Percentiles rank a stretch among this genome's conserved stretches.
Conservation (phyloP, 2,797 vertebrate species). For the Ammospiza maritima region DNA sequence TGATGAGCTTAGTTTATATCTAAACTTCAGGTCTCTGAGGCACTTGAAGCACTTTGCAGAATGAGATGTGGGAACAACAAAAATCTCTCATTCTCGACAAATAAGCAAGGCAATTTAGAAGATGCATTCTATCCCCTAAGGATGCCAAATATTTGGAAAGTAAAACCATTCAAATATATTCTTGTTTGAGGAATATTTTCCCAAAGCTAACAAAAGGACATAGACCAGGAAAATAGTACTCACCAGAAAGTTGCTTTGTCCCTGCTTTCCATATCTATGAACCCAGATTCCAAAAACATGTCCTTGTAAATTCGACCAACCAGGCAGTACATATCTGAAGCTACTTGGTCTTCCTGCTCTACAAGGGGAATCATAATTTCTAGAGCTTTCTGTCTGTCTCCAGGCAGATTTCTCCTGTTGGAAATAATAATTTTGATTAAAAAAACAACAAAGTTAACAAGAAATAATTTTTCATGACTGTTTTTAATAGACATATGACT, state of each 20-base stretch:
- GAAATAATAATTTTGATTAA: not conserved
- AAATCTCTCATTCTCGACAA: not conserved
- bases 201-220: not conserved
- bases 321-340: slow-evolving; percentile 97
- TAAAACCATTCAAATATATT: not conserved
- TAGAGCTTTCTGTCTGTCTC: slow-evolving; percentile 92
- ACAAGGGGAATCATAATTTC: slow-evolving; percentile 95
- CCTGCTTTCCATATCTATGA: slow-evolving; percentile 87
- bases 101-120: not conserved
- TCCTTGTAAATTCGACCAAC: slow-evolving; percentile 98
- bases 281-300: slow-evolving; percentile 94
- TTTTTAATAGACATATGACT: not conserved
- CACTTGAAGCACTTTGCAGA: not conserved
- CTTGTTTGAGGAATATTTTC: not conserved
- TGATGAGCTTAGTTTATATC: not conserved
- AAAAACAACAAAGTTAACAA: not conserved
- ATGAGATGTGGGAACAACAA: not conserved
- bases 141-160: not conserved
- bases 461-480: not conserved
- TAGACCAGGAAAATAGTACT: slow-evolving; percentile 53
- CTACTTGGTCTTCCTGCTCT: slow-evolving; percentile 89
- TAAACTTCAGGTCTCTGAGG: not conserved
- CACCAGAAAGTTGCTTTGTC: slow-evolving; percentile 90
- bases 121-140: not conserved
- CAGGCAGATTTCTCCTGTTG: slow-evolving; percentile 89